Evolutionary conservation across 2,113 vertebrate species (phyloP), one percentile per base, ranked within the genome.

Genomic region (Notarius quadriscutis): DNA sequence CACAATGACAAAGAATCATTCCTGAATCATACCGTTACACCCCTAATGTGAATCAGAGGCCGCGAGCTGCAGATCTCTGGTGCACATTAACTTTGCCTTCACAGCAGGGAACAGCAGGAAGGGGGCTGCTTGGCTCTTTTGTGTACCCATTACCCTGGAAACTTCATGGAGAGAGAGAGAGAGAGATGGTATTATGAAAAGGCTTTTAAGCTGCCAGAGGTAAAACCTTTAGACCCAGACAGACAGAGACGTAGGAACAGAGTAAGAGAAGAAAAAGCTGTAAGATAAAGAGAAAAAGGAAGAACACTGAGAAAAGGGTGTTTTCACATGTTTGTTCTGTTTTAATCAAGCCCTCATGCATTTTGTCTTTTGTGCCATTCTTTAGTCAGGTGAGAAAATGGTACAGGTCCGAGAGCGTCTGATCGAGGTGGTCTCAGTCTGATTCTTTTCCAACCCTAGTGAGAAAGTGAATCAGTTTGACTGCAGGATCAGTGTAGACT

Each of bases 141-240:
- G 69, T 41, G 34, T 72, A 18, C 92, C 91, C 94, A 91, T 95
- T 91, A 89, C 51, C 88, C 88, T 94, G 90, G 92, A 88, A 91
- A 83, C 91, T 81, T 57, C 7, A 84, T 22, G 22, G 22, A 75
- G 48, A 55, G 10, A 22, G 22, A 63, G 71, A 27, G 41, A 87
- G 34, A 69, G 77, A 84, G 50, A 20, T 2, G 9, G 79, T 30
- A 8, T 80, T 34, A 58, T 58, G 27, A 62, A 53, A 62, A 60
- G 41, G 74, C 20, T 55, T 27, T 78, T 69, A 88, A 81, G 53
- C 75, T 65, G 83, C 53, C 60, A 85, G 41, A 82, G 78, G 57
- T 75, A 63, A 41, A 63, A 27, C 41, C 62, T 85, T 80, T 48
- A 48, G 71, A 20, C 18, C 15, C 69, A 22, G 77, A 63, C 58